Base-by-base conservation (phyloP, 1,140 invertebrate genomes). In the Cydia fagiglandana region DNA sequence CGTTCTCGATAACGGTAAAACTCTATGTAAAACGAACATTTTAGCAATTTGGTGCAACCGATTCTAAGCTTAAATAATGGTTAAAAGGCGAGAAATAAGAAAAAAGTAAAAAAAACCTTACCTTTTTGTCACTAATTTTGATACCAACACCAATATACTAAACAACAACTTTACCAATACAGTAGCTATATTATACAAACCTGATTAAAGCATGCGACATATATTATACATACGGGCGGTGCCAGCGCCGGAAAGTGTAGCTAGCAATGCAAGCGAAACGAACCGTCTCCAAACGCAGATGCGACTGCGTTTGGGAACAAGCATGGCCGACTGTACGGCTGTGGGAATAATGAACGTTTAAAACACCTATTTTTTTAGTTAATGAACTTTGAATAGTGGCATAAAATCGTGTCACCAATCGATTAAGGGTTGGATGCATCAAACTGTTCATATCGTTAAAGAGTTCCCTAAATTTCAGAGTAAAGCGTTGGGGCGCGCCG, bases 141-240 rank as follows among this genome's bases (percentile, higher is more conserved):
- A 17, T 4, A 47, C 45, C n/a, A 7, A 17, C 50, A 17, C 50
- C 50, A 53, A 13, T 17, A 50, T 13, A 13, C n/a, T 53, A 53
- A 53, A 53, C 50, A 50, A 15, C 47, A n/a, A 53, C 12, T n/a
- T 53, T n/a, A 53, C n/a, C 10, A 53, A 17, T 53, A 53, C 15
- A 53, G 50, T 6, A 53, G 50, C 45, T 47, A 56, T 56, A 56
- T 61, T 56, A 56, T 61, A 61, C 56, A 61, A 61, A 61, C 56
- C 56, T 61, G 53, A 15, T 13, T 56, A 56, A 17, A 56, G 56
- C 56, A 61, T 61, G 56, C 56, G 53, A 61, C 56, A 17, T 17
- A 24, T 24, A 24, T 2, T 24, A 24, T 24, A 24, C 24, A 24
- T 24, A 53, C 50, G n/a, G 17, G 56, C 50, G 50, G 50, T 53